A percentile compares a stretch with the other conserved stretches of the same genome.
Evolutionary conservation across 2,888 invertebrate species (phyloP).

Genomic region (Mayetiola destructor): DNA sequence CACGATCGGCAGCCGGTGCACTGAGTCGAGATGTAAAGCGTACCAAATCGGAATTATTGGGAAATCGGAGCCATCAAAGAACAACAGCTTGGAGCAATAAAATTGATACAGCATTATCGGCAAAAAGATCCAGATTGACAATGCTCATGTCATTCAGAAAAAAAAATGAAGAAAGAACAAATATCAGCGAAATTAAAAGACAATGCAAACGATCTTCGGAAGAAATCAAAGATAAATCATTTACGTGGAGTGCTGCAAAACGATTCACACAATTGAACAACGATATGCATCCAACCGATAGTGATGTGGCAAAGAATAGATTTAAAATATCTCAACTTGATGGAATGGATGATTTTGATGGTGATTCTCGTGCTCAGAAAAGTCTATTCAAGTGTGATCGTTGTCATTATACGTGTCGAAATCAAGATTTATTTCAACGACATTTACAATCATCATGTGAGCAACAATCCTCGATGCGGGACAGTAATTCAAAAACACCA

Average conservation of each 20-base stretch:
- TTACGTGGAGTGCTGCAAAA: conserved; percentile 33
- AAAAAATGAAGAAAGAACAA: conserved; percentile 24
- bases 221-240: conserved; percentile 22
- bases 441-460: conserved; percentile 67
- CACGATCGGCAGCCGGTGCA: conserved; percentile 36
- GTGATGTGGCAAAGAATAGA: conserved; percentile 16
- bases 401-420: conserved; percentile 76
- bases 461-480: conserved; percentile 57
- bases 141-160: conserved; percentile 33
- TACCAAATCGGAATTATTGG: conserved; percentile 49
- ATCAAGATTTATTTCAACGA: conserved; percentile 64
- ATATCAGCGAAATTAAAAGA: conserved; percentile 16
- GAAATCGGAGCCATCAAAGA: conserved; percentile 45
- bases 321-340: conserved; percentile 49
- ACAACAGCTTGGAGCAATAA: conserved; percentile 60
- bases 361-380: conserved; percentile 33
- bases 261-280: conserved; percentile 23
- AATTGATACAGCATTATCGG: conserved; percentile 47
- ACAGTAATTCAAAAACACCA: conserved; percentile 49
- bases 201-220: conserved; percentile 18
- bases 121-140: conserved; percentile 49
- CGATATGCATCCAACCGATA: background rate
- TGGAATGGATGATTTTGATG: conserved; percentile 48
- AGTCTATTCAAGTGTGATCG: conserved; percentile 65
- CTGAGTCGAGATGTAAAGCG: conserved; percentile 45